Evolutionary conservation across 2,113 vertebrate species (phyloP), one percentile per base, ranked within the genome.

Genomic region (Otis tarda): DNA sequence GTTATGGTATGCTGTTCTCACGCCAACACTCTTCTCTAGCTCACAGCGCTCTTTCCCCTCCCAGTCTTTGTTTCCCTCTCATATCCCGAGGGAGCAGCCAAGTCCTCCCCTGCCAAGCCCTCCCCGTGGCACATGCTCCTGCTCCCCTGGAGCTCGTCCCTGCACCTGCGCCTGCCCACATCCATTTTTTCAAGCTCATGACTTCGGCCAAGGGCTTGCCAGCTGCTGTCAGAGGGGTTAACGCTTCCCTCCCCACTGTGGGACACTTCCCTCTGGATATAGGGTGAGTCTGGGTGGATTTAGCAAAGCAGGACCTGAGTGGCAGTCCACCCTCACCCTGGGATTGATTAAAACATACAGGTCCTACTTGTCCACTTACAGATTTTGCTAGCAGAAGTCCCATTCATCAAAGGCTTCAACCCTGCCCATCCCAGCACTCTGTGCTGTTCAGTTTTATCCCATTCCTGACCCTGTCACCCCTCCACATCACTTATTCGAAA

Each of bases 111-210:
- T 83, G 84, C 80, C 91, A 83, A 94, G 71, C 55, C 37, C 57
- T 91, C 59, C 68, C 68, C 0, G 0, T 30, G 43, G 70, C 91
- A 91, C 50, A 59, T 21, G 56, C 45, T 94, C 52, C 33, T 7
- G 6, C 56, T 81, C 19, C 43, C 27, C 93, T 91, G 94, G 80
- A 96, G 80, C 91, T 91, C 4, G 1, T 93, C 89, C 91, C 81
- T 94, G 86, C 95, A 96, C 85, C 95, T 95, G 95, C 6, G 14
- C 57, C 86, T 92, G 89, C 91, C 76, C 73, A 70, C 60, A 94
- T 83, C 61, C 73, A n/a, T 63, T 74, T 78, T 89, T 70, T 53
- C 80, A 82, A 79, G 68, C 77, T 92, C 83, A 35, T 75, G 64
- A 87, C 69, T 67, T 30, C 25, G 27, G 69, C 64, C 57, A 25